Evolutionary conservation across 2,113 vertebrate species (phyloP), one percentile per base, ranked within the genome.

Genomic region (Gymnorhina tibicen): DNA sequence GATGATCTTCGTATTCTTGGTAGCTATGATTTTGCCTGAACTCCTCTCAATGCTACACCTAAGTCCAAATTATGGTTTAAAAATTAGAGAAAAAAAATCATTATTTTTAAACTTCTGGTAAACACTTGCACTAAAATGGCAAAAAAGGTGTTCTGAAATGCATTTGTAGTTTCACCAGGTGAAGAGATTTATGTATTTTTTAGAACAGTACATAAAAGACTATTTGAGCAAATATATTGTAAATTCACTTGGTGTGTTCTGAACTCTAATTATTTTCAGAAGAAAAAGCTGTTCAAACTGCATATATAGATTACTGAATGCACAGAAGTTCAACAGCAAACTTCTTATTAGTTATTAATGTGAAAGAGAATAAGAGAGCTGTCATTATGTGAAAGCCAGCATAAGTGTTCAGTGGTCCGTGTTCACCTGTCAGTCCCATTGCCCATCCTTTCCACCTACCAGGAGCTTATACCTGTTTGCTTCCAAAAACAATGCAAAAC

Each of bases 361-460:
- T 21, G 11, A 52, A 75, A 68, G 12, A 64, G 22, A 6, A 0
- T 28, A 50, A 72, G 33, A 55, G 19, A n/a, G 22, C 28, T 55
- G 39, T 35, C 50, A 55, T 39, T 66, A 76, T 30, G 22, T 47
- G 28, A 93, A 69, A 91, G 22, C 30, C 7, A 67, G 4, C 3
- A 0, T 4, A 37, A 76, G 35, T 9, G 10, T 49, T 80, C 50
- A 33, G 42, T 10, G 28, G 41, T 55, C 59, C 2, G 0, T 11
- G 41, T 28, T 80, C 44, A 73, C 41, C 18, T 13, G 6, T 13
- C 26, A 42, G 21, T 37, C 24, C 13, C 58, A 56, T 13, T 60
- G 53, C 91, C 63, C 55, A 33, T 42, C 15, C 63, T 73, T 91
- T 90, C 39, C 59, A 79, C 41, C 58, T 26, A 28, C 15, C 37